Conservation (phyloP, 2,797 vertebrate genomes). For the Linurgus olivaceus region DNA sequence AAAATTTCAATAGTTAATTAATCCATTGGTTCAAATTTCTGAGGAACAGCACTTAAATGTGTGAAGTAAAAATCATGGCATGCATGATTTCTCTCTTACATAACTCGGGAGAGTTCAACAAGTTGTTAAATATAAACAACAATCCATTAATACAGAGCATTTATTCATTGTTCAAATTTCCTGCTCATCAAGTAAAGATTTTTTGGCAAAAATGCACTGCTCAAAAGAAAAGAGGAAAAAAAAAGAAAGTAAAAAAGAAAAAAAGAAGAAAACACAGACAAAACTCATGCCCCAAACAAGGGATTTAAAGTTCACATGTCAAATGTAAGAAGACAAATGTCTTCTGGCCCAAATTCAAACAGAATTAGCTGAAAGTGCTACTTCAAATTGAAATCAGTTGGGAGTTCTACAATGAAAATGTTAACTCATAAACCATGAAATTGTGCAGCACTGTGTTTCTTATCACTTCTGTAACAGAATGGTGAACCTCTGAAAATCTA, state of each 20-base stretch:
- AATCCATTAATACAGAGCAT: not conserved
- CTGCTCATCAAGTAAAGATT: not conserved
- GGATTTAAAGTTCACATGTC: not conserved
- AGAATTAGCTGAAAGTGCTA: not conserved
- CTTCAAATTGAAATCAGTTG: not conserved
- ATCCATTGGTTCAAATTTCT: not conserved
- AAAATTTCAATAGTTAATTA: not conserved
- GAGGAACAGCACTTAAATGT: not conserved
- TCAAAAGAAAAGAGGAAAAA: not conserved
- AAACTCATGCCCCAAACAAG: not conserved
- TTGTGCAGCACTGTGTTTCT: not conserved
- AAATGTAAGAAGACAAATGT: not conserved
- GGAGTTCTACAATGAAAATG: not conserved
- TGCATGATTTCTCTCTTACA: not conserved
- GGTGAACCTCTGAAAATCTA: not conserved
- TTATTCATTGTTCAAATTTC: not conserved
- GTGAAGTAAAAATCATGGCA: not conserved
- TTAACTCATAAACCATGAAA: not conserved
- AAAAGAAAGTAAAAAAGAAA: not conserved
- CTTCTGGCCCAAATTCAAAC: not conserved
- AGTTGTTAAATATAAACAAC: not conserved
- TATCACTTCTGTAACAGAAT: not conserved
- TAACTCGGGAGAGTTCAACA: not conserved
- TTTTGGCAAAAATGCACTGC: not conserved
- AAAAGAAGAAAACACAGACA: not conserved